Percentiles rank a stretch among this genome's conserved stretches.
Conservation (phyloP, 2,797 vertebrate genomes). For the Gobio occitaniae region DNA sequence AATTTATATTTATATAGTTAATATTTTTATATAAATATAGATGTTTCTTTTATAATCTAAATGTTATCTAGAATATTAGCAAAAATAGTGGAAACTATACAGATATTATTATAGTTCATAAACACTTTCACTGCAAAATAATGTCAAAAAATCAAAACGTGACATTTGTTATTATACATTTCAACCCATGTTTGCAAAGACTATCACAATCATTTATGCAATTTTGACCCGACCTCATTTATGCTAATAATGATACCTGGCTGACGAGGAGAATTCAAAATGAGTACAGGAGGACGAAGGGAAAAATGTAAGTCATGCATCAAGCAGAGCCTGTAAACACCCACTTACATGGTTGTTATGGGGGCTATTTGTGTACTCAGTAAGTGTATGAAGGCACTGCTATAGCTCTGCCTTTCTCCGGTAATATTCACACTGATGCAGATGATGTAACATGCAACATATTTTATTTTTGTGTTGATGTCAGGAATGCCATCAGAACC, state of each 20-base stretch:
- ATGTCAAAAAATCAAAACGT: not conserved
- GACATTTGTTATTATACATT: not conserved
- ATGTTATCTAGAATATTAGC: not conserved
- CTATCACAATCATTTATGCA: not conserved
- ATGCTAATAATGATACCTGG: not conserved
- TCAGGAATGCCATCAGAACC: not conserved
- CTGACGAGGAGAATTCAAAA: not conserved
- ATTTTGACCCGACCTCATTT: not conserved
- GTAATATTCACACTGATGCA: not conserved
- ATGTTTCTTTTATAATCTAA: not conserved
- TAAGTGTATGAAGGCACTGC: not conserved
- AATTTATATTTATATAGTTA: not conserved
- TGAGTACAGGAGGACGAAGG: not conserved
- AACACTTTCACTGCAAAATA: not conserved
- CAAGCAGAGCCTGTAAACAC: not conserved
- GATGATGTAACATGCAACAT: not conserved
- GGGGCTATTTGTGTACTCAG: not conserved
- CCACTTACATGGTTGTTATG: slow-evolving; percentile 3
- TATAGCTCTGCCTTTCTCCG: not conserved
- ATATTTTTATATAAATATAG: not conserved
- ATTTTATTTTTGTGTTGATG: not conserved
- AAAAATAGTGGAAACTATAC: no score
- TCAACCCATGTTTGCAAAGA: not conserved
- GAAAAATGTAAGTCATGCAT: not conserved
- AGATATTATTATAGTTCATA: not conserved